Evolutionary conservation across 2,113 vertebrate genomes (phyloP).

Genomic region (Phainopepla nitens): DNA sequence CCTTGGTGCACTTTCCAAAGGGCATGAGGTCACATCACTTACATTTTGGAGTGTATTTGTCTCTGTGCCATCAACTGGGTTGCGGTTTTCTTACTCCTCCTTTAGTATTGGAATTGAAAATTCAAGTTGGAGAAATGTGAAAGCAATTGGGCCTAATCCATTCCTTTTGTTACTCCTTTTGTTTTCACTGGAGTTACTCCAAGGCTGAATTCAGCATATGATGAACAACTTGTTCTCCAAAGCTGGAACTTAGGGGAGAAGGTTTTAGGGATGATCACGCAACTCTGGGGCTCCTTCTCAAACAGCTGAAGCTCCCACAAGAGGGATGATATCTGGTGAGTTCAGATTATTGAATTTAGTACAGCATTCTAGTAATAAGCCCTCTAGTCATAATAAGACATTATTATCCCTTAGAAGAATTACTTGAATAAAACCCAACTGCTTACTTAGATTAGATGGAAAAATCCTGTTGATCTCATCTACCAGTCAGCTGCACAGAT

Average conservation of each 20-base stretch:
- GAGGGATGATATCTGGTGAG: background rate
- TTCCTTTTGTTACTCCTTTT: slow-evolving; percentile 53
- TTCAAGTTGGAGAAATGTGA: slow-evolving; percentile 45
- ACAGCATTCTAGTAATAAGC: background rate
- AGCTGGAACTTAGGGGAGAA: slow-evolving; percentile 14
- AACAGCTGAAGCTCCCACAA: background rate
- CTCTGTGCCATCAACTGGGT: background rate
- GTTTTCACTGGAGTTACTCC: slow-evolving; percentile 55
- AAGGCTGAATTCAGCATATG: slow-evolving; percentile 41
- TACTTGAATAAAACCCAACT: slow-evolving; percentile 34
- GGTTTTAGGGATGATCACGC: slow-evolving; percentile 38
- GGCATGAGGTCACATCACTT: background rate
- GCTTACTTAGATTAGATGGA: background rate
- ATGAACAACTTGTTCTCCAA: slow-evolving; percentile 50
- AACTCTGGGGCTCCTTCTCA: slow-evolving; percentile 15
- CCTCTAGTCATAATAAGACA: slow-evolving; percentile 14
- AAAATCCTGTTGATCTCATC: background rate
- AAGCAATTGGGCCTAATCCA: slow-evolving; percentile 58
- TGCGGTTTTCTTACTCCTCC: background rate
- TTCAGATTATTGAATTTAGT: background rate
- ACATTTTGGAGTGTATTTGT: background rate
- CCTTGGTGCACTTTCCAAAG: background rate
- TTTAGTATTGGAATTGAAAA: slow-evolving; percentile 19
- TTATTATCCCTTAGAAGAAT: slow-evolving; percentile 41
- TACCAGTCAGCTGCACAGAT: background rate